Percentiles rank a stretch among this genome's conserved stretches.
Conservation (phyloP, 2,113 vertebrate genomes). For the Galbula dea region DNA sequence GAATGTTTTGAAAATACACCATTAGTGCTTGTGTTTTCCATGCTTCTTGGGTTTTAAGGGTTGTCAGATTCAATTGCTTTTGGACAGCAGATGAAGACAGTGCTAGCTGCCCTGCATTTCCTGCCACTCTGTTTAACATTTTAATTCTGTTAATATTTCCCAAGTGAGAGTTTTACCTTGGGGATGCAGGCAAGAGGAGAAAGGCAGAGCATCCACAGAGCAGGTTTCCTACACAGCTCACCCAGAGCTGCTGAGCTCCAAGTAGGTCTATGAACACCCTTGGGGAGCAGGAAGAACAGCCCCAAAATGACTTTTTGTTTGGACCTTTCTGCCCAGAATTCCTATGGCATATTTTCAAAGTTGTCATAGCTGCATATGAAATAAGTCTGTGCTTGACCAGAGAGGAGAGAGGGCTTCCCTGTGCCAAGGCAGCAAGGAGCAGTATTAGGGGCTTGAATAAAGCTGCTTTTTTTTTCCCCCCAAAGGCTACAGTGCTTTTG, state of each 20-base stretch:
- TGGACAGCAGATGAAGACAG: neutral
- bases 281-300: neutral
- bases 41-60: neutral
- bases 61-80: neutral
- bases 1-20: neutral
- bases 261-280: neutral
- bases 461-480: neutral
- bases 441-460: neutral
- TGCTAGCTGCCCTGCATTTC: neutral
- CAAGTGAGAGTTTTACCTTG: neutral
- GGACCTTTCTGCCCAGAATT: neutral
- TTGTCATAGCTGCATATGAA: neutral
- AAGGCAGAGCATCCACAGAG: neutral
- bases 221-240: neutral
- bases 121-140: neutral
- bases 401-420: neutral
- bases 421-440: neutral
- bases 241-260: neutral
- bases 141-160: neutral
- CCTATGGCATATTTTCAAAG: neutral
- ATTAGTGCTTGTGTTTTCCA: neutral
- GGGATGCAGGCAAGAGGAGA: neutral
- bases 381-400: neutral
- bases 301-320: neutral
- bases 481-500: neutral